Conservation (phyloP, 35 echinoderm and acorn worm genomes). For the Lytechinus pictus region DNA sequence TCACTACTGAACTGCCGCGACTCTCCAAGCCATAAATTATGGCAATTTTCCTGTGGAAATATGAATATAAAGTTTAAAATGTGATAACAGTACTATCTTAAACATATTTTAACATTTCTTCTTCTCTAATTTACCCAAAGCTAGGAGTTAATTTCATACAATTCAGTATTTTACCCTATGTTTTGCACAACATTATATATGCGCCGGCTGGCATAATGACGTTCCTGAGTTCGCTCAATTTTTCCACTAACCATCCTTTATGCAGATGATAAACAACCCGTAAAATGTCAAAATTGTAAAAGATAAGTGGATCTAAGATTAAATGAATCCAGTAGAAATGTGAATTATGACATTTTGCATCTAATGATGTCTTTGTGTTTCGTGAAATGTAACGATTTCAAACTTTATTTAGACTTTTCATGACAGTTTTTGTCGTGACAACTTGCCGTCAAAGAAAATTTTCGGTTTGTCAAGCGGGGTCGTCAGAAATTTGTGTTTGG, state of each 20-base stretch:
- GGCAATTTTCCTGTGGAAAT: neutral
- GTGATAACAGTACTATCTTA: neutral
- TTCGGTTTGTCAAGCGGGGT: neutral
- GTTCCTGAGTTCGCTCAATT: neutral
- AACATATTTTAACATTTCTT: too few species aligned
- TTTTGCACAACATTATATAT: neutral
- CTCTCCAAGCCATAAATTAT: neutral
- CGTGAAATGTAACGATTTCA: neutral
- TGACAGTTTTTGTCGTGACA: neutral
- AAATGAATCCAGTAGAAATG: neutral
- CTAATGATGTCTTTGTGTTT: neutral
- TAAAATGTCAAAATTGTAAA: neutral
- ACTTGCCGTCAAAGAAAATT: conserved; percentile 11
- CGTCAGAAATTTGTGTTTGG: neutral
- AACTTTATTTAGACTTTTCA: neutral
- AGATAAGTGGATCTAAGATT: neutral
- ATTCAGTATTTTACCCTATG: neutral
- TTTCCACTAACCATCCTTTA: neutral
- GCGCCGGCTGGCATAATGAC: neutral
- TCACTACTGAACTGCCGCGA: neutral
- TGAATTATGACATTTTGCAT: neutral
- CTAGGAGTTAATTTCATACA: neutral
- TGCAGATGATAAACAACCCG: neutral
- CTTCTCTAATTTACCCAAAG: too few species aligned
- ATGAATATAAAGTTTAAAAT: neutral